Percentiles rank a stretch among this genome's conserved stretches.
Conservation (phyloP, 2,113 vertebrate genomes). For the Antechinus flavipes region DNA sequence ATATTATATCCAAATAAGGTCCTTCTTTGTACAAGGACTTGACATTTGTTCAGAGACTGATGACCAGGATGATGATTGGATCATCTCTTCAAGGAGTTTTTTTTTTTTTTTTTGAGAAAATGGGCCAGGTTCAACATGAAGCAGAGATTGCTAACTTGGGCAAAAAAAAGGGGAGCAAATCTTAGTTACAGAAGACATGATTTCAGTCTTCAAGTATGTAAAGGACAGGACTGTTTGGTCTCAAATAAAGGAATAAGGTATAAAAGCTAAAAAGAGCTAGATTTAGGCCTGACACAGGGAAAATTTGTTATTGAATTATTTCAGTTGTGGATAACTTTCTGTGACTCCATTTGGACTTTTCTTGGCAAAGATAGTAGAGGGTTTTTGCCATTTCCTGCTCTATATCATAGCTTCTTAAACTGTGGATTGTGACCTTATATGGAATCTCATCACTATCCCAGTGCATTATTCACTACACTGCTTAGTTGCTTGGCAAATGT, state of each 20-base stretch:
- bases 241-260: background rate
- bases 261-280: background rate
- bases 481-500: background rate
- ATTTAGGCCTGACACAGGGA: background rate
- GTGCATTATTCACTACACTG: too few species aligned
- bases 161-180: background rate
- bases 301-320: too few species aligned
- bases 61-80: background rate
- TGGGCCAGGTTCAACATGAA: background rate
- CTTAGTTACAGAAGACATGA: background rate
- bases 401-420: too few species aligned
- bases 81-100: background rate
- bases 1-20: background rate
- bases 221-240: background rate
- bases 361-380: too few species aligned
- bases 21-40: background rate
- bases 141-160: background rate
- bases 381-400: too few species aligned
- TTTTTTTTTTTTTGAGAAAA: background rate
- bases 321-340: too few species aligned
- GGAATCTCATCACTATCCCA: too few species aligned
- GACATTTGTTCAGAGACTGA: background rate
- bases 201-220: background rate
- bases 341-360: too few species aligned
- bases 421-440: too few species aligned